These are phyloP conservation scores for Acanthosepion esculentum DNA, from an alignment of 2,888 invertebrate genomes.

Conservation along the genomic window DNA sequence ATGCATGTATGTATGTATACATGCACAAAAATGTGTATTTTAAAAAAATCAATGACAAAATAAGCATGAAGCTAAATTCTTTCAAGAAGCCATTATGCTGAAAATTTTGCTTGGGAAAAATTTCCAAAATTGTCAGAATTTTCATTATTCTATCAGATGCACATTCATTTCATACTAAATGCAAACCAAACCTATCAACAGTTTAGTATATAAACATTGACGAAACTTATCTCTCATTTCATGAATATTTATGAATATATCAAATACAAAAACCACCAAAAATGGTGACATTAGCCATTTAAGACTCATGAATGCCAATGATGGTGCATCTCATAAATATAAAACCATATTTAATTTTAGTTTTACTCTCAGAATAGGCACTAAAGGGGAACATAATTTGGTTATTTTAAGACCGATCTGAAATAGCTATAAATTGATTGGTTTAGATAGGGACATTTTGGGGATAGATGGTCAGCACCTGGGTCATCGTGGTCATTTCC, in stretches of 20 bases:
- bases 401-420: not conserved
- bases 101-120: not conserved
- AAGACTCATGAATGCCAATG: not conserved
- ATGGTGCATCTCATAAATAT: conserved; percentile 20
- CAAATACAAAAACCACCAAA: not conserved
- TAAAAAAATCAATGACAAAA: too few relatives aligned
- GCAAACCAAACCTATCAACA: not conserved
- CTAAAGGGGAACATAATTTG: not conserved
- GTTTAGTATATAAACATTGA: not conserved
- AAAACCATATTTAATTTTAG: not conserved
- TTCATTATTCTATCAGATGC: not conserved
- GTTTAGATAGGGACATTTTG: not conserved
- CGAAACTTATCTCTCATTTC: not conserved
- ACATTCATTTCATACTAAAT: not conserved
- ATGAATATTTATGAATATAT: not conserved
- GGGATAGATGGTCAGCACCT: not conserved
- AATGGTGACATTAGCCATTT: not conserved
- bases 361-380: not conserved
- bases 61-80: too few relatives aligned
- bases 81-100: not conserved
- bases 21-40: too few relatives aligned
- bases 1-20: too few relatives aligned
- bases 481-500: not conserved
- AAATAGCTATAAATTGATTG: not conserved
- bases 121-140: not conserved